Conservation (phyloP, 2,888 invertebrate species). For the Drosophila infuscata region DNA sequence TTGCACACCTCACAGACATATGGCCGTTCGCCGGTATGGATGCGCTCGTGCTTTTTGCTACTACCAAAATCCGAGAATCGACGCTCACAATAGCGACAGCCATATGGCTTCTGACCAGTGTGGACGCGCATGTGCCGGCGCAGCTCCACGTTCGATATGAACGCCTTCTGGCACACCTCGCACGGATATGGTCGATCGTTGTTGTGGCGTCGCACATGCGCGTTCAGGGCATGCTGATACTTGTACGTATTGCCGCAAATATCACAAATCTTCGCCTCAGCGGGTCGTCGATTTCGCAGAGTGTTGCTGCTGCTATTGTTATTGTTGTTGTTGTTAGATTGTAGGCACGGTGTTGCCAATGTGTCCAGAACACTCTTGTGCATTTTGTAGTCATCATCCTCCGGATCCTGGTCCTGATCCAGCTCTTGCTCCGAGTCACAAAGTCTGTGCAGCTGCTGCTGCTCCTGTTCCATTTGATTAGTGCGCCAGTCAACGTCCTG, state of each 20-base stretch:
- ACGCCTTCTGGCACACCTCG: conserved; percentile 84
- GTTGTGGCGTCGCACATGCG: conserved; percentile 84
- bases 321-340: conserved; percentile 17
- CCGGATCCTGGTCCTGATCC: conserved; percentile 18
- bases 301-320: conserved; percentile 4
- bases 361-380: conserved; percentile 1
- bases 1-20: conserved; percentile 82
- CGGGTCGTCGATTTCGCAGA: conserved; percentile 41
- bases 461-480: conserved; percentile 20
- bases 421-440: conserved; percentile 22
- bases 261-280: conserved; percentile 82
- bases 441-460: not conserved
- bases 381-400: conserved; percentile 38
- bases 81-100: conserved; percentile 83
- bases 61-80: conserved; percentile 85
- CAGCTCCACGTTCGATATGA: conserved; percentile 84
- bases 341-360: conserved; percentile 18
- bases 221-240: conserved; percentile 84
- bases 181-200: conserved; percentile 83
- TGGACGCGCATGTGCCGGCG: conserved; percentile 85
- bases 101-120: conserved; percentile 84
- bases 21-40: conserved; percentile 84
- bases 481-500: conserved; percentile 44
- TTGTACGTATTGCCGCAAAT: conserved; percentile 85
- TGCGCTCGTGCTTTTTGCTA: conserved; percentile 85